Conservation (phyloP, 2,888 invertebrate species). For the Hydriomena furcata region DNA sequence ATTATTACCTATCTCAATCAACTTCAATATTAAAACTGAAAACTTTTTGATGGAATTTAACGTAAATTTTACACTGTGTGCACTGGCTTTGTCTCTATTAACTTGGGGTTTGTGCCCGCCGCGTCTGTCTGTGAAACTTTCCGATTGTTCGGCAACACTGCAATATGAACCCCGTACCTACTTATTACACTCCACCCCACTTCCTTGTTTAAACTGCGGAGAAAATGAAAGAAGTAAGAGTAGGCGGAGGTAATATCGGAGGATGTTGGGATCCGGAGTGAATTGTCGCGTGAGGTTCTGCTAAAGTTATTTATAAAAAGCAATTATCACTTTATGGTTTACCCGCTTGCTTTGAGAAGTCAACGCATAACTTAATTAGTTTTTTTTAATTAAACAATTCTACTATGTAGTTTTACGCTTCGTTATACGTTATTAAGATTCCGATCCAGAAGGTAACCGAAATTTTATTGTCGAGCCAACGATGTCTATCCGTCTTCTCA, state of each 20-base stretch:
- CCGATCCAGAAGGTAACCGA: no score
- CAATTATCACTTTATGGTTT: not conserved
- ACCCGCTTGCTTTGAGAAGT: not conserved
- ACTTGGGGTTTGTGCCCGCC: constrained; percentile 57
- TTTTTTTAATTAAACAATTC: no score
- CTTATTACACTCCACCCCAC: constrained; percentile 45
- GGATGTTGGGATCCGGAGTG: constrained; percentile 12
- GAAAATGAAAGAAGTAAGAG: constrained; percentile 40
- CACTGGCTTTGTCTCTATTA: constrained; percentile 53
- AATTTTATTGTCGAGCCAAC: no score
- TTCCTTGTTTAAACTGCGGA: constrained; percentile 42
- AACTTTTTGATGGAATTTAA: no score
- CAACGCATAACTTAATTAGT: no score
- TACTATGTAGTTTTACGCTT: no score
- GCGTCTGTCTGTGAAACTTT: constrained; percentile 59
- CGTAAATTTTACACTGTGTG: constrained; percentile 34
- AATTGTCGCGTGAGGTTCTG: constrained; percentile 3
- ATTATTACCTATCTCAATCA: no score
- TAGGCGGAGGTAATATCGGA: constrained; percentile 33
- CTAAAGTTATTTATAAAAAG: constrained; percentile 1
- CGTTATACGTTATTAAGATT: no score
- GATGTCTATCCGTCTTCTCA: no score
- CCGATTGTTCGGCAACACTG: constrained; percentile 50
- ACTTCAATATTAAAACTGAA: no score
- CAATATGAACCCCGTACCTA: constrained; percentile 48